Evolutionary conservation across 2,113 vertebrate species (phyloP).

Genomic region (Polypterus bichir): DNA sequence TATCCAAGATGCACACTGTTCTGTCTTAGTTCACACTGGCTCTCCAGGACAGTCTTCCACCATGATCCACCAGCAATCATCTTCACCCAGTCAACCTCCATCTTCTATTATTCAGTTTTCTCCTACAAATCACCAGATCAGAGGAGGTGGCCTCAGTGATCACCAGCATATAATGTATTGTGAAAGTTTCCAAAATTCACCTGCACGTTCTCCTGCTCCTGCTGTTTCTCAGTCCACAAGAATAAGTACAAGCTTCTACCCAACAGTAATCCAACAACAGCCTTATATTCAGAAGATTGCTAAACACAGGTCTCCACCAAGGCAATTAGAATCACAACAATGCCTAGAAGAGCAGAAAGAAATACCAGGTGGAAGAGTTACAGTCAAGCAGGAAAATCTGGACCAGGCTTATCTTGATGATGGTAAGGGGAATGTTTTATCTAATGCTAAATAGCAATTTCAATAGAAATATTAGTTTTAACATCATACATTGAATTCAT

Average conservation of each 20-base stretch:
- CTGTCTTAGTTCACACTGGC: conserved; percentile 78
- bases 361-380: conserved; percentile 58
- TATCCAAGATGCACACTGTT: conserved; percentile 74
- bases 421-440: conserved; percentile 53
- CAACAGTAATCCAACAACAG: conserved; percentile 89
- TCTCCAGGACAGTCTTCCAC: conserved; percentile 56
- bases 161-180: conserved; percentile 83
- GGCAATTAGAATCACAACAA: conserved; percentile 42
- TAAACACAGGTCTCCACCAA: conserved; percentile 32
- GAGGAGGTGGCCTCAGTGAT: conserved; percentile 60
- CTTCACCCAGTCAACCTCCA: conserved; percentile 52
- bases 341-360: conserved; percentile 51
- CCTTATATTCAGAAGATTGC: conserved; percentile 33
- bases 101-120: conserved; percentile 90
- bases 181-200: conserved; percentile 54
- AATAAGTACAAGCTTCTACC: conserved; percentile 55
- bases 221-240: conserved; percentile 43
- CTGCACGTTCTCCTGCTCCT: conserved; percentile 39
- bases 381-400: conserved; percentile 89
- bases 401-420: conserved; percentile 96
- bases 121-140: conserved; percentile 67
- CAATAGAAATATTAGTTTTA: no score
- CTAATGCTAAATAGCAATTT: no score
- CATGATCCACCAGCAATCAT: conserved; percentile 34
- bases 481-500: no score